Evolutionary conservation across 2,113 vertebrate genomes (phyloP).

Genomic region (Merops nubicus): DNA sequence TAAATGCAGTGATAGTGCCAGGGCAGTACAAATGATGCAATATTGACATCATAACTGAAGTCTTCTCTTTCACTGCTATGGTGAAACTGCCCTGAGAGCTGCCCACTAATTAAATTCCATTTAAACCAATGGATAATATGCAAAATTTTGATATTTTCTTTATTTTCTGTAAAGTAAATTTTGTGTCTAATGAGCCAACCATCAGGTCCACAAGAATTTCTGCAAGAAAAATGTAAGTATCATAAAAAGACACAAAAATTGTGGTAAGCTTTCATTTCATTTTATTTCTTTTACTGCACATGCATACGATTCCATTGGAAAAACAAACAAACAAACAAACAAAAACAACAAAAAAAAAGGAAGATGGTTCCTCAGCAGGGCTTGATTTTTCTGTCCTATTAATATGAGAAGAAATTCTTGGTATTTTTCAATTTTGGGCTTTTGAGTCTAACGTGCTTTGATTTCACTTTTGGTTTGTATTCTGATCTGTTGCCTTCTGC

Average conservation of each 20-base stretch:
- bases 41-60: neutral
- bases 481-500: neutral
- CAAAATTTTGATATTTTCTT: neutral
- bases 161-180: neutral
- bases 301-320: neutral
- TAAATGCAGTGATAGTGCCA: neutral
- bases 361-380: neutral
- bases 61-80: neutral
- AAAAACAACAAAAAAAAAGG: too few species aligned
- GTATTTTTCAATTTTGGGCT: neutral
- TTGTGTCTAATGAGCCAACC: neutral
- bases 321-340: neutral
- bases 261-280: neutral
- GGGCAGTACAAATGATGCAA: neutral
- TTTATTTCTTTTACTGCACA: neutral
- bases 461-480: neutral
- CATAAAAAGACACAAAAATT: neutral
- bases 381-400: neutral
- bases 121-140: accelerated
- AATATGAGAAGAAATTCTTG: neutral
- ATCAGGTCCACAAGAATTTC: neutral
- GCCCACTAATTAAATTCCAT: neutral
- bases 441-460: neutral
- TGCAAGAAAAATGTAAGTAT: neutral
- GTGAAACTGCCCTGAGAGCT: neutral